These are phyloP conservation scores for Lasioglossum figueresi DNA, from an alignment of 2,888 invertebrate genomes.

Conservation along the genomic window DNA sequence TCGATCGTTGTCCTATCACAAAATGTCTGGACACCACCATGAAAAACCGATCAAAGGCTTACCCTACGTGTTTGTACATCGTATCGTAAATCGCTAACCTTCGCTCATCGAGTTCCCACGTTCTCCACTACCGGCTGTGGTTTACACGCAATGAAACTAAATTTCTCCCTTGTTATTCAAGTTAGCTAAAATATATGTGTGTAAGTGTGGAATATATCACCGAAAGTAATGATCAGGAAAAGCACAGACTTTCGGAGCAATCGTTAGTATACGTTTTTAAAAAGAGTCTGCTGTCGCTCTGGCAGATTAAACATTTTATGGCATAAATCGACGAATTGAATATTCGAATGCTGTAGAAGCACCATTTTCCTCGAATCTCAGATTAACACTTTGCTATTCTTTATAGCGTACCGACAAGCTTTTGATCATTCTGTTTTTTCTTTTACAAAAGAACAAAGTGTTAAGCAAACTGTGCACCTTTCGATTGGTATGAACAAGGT, in stretches of 20 bases:
- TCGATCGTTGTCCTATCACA: slow-evolving; percentile 37
- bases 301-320: slow-evolving; percentile 31
- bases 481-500: neutral
- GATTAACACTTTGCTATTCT: neutral
- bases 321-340: slow-evolving; percentile 23
- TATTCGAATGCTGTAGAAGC: slow-evolving; percentile 33
- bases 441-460: neutral
- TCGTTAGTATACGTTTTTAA: slow-evolving; percentile 15
- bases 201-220: slow-evolving; percentile 35
- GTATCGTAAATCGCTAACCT: slow-evolving; percentile 24
- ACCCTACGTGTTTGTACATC: slow-evolving; percentile 59
- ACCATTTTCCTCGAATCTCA: slow-evolving; percentile 26
- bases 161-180: slow-evolving; percentile 2
- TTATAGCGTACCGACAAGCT: neutral
- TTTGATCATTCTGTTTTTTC: neutral
- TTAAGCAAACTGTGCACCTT: slow-evolving; percentile 16
- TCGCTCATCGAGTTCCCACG: slow-evolving; percentile 16
- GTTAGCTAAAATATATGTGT: slow-evolving; percentile 13
- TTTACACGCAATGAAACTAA: slow-evolving; percentile 23
- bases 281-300: neutral
- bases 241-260: slow-evolving; percentile 26
- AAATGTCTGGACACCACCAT: slow-evolving; percentile 30
- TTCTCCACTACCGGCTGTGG: slow-evolving; percentile 8
- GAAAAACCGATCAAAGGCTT: slow-evolving; percentile 38
- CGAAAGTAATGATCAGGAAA: slow-evolving; percentile 21